Evolutionary conservation across 2,113 vertebrate species (phyloP).

Genomic region (Deroptyus accipitrinus): DNA sequence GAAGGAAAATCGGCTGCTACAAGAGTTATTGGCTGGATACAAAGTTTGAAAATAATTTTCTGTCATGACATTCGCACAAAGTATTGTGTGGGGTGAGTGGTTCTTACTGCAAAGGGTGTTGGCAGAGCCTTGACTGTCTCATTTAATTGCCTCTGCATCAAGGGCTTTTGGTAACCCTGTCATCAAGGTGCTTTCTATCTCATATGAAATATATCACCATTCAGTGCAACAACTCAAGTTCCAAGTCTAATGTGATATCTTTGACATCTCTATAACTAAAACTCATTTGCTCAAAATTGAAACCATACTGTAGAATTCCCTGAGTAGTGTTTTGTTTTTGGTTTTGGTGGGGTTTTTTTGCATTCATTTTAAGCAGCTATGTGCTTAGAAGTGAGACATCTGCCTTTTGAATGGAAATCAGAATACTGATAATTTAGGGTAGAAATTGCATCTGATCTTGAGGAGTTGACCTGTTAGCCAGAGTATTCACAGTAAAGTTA

Average conservation of each 20-base stretch:
- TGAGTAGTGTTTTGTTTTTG: not conserved
- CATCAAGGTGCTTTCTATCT: conserved; percentile 42
- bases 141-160: conserved; percentile 45
- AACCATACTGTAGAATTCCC: not conserved
- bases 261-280: conserved; percentile 27
- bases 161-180: conserved; percentile 50
- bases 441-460: not conserved
- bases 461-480: not conserved
- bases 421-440: not conserved
- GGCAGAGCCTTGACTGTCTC: conserved; percentile 48
- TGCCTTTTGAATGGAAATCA: not conserved
- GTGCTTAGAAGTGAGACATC: not conserved
- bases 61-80: conserved; percentile 29
- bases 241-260: conserved; percentile 28
- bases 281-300: not conserved
- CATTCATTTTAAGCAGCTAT: not conserved
- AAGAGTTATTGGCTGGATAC: not conserved
- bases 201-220: conserved; percentile 23
- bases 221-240: conserved; percentile 3
- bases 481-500: not conserved
- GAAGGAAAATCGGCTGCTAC: not conserved
- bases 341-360: accelerated
- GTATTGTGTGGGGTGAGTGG: conserved; percentile 11
- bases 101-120: not conserved
- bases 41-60: conserved; percentile 53